phyloP scores from a whole-genome alignment of 2,797 vertebrate genomes.

The Xerus rutilus region DNA sequence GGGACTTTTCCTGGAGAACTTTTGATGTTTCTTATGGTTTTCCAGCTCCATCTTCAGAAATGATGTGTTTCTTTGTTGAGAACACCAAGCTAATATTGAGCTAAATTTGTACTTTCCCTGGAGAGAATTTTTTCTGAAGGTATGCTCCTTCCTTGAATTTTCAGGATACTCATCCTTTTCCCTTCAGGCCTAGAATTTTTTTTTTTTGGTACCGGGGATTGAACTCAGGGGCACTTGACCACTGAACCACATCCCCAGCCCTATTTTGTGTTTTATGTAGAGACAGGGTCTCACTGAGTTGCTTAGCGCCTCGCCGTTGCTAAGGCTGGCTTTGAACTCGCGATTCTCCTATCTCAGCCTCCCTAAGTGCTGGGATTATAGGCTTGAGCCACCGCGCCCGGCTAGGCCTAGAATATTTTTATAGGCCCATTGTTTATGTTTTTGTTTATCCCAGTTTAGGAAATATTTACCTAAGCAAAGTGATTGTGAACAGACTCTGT shows the following conservation, averaged over 20 bases:
- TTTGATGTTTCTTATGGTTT: too few species aligned
- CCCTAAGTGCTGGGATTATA: too few species aligned
- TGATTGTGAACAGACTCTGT: background rate
- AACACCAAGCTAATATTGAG: background rate
- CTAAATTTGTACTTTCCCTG: background rate
- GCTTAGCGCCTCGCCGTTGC: too few species aligned
- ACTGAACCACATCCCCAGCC: too few species aligned
- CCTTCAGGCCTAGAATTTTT: background rate
- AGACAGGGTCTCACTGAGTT: too few species aligned
- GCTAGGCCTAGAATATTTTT: background rate
- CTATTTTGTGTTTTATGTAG: too few species aligned
- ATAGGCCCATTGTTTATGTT: background rate
- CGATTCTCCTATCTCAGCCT: too few species aligned
- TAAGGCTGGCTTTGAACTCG: too few species aligned
- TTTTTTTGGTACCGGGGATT: too few species aligned
- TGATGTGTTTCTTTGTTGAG: background rate
- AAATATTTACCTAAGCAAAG: background rate
- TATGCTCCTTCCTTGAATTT: background rate
- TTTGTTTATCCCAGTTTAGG: background rate
- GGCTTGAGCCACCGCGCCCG: too few species aligned
- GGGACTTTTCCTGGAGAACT: background rate
- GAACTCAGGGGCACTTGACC: too few species aligned
- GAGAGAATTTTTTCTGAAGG: background rate
- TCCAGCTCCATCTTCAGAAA: background rate
- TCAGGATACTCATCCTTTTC: background rate